Evolutionary conservation across 92 coral and sea anemone species (phyloP).

Genomic region (Hydrozoanthus gracilis): DNA sequence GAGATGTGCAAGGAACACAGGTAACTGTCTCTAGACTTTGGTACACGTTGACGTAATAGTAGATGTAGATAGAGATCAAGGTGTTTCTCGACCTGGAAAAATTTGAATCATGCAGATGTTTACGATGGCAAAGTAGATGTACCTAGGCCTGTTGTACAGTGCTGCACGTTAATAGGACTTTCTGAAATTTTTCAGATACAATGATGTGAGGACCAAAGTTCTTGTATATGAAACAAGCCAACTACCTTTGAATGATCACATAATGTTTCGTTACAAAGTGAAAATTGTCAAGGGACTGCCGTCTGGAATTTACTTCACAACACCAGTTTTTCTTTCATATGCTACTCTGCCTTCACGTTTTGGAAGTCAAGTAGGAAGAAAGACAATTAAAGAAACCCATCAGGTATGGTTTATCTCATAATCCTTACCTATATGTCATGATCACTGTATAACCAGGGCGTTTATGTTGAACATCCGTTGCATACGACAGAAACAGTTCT

Average conservation of each 20-base stretch:
- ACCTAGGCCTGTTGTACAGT: too few species aligned
- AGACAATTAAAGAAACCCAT: conserved; percentile 30
- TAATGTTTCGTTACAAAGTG: conserved; percentile 64
- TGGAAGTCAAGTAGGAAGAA: conserved; percentile 67
- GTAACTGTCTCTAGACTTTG: too few species aligned
- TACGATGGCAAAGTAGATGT: too few species aligned
- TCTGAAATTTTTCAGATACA: conserved; percentile 60
- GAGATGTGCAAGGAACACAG: too few species aligned
- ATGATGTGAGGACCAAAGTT: conserved; percentile 63
- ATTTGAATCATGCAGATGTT: too few species aligned
- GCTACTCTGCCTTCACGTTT: conserved; percentile 69
- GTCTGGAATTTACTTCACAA: conserved; percentile 61
- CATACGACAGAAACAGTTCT: too few species aligned
- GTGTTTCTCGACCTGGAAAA: too few species aligned
- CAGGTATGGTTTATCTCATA: conserved; percentile 52
- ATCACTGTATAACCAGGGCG: too few species aligned
- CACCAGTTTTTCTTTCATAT: conserved; percentile 72
- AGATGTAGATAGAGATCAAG: too few species aligned
- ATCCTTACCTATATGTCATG: too few species aligned
- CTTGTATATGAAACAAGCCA: conserved; percentile 68
- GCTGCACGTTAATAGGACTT: background rate
- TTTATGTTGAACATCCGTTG: too few species aligned
- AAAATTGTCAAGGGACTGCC: conserved; percentile 69
- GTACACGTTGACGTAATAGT: too few species aligned
- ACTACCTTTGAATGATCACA: conserved; percentile 47